Conservation (phyloP, 2,797 vertebrate species). For the Helicolenus hilgendorfi region DNA sequence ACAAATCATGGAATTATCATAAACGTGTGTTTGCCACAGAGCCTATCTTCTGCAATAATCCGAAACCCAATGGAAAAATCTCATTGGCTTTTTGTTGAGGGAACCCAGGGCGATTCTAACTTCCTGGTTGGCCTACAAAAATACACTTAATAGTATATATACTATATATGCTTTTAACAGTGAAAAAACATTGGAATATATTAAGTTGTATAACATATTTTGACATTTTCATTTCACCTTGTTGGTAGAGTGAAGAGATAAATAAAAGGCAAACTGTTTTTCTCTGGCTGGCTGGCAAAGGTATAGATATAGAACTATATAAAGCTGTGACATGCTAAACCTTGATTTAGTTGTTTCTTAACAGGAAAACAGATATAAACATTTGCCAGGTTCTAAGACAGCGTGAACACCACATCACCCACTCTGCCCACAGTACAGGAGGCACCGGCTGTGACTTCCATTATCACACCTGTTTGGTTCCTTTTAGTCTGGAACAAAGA, state of each 20-base stretch:
- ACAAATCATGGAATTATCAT: too few species aligned
- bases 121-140: too few species aligned
- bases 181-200: background rate
- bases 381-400: background rate
- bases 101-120: too few species aligned
- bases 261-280: background rate
- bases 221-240: background rate
- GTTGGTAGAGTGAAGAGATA: background rate
- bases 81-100: too few species aligned
- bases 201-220: background rate
- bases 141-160: background rate
- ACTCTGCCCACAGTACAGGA: background rate
- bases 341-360: background rate
- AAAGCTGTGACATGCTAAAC: background rate
- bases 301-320: background rate
- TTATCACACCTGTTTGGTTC: slow-evolving; percentile 12
- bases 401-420: background rate
- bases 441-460: background rate
- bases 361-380: background rate
- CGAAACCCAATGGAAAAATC: too few species aligned
- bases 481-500: background rate
- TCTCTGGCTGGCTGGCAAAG: background rate
- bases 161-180: background rate
- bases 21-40: too few species aligned
- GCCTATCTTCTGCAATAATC: too few species aligned